A percentile compares a stretch with the other conserved stretches of the same genome.
phyloP scores from a whole-genome alignment of 2,797 vertebrate species.

The Toxotes lorentzi region DNA sequence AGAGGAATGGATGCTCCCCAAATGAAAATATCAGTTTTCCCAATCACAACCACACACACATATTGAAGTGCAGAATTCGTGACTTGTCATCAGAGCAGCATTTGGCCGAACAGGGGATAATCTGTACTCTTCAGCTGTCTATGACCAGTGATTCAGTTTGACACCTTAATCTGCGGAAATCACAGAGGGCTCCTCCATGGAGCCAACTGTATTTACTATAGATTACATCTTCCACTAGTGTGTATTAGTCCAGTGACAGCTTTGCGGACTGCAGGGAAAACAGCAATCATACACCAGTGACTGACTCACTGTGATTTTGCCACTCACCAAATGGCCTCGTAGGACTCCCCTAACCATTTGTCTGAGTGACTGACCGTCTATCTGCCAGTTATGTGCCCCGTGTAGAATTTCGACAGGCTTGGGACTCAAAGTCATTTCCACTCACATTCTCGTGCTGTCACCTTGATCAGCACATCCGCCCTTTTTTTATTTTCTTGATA shows the following conservation, averaged over 20 bases:
- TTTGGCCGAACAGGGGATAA: constrained; percentile 65
- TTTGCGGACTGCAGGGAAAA: constrained; percentile 78
- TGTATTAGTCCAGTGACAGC: constrained; percentile 79
- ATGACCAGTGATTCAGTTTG: constrained; percentile 78
- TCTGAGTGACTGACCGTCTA: constrained; percentile 37
- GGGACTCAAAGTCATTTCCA: constrained; percentile 34
- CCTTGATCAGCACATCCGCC: constrained; percentile 54
- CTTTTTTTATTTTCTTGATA: constrained; percentile 43
- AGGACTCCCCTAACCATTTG: constrained; percentile 59
- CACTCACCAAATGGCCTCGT: constrained; percentile 62
- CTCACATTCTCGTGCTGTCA: constrained; percentile 40
- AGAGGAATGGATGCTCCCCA: constrained; percentile 39
- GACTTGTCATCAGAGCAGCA: constrained; percentile 54
- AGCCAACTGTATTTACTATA: constrained; percentile 81
- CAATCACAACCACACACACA: constrained; percentile 14
- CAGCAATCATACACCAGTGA: constrained; percentile 76
- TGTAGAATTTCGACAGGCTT: constrained; percentile 25
- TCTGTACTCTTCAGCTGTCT: constrained; percentile 73
- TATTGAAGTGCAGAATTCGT: constrained; percentile 25
- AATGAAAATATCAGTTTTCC: constrained; percentile 42
- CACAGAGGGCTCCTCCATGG: constrained; percentile 70
- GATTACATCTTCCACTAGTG: constrained; percentile 79
- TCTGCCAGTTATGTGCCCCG: constrained; percentile 35
- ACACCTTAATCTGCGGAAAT: constrained; percentile 82
- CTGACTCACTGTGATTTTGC: constrained; percentile 70